Evolutionary conservation across 2,888 invertebrate species (phyloP).

Genomic region (Zonitis immaculata): DNA sequence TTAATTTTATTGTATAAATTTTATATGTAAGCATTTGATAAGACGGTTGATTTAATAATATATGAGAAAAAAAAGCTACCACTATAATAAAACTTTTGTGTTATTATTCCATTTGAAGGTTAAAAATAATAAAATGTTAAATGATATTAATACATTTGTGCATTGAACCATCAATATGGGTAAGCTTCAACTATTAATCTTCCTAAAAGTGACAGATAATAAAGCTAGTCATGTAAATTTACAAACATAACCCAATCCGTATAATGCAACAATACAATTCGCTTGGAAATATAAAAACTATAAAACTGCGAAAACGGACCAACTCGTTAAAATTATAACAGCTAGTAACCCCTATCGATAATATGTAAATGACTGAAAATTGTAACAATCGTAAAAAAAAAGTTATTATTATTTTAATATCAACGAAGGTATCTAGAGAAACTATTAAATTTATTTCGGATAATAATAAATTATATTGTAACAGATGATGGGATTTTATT

Average conservation of each 20-base stretch:
- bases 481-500: constrained; percentile 9
- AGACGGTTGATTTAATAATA: neutral
- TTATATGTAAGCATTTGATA: neutral
- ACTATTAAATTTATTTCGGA: constrained; percentile 8
- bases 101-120: constrained; percentile 10
- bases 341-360: constrained; percentile 37
- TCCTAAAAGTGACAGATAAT: constrained; percentile 43
- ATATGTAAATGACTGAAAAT: constrained; percentile 43
- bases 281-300: constrained; percentile 38
- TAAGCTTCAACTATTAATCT: constrained; percentile 28
- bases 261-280: constrained; percentile 42
- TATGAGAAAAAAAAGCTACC: neutral
- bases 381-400: constrained; percentile 43
- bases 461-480: constrained; percentile 6
- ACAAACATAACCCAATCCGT: constrained; percentile 42
- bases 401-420: constrained; percentile 36
- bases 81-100: neutral
- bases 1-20: neutral
- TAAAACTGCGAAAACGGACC: constrained; percentile 41
- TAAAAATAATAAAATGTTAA: constrained; percentile 28
- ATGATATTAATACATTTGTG: constrained; percentile 34
- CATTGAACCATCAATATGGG: constrained; percentile 30
- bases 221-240: constrained; percentile 41
- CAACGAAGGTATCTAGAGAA: constrained; percentile 17
- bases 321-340: constrained; percentile 42